Evolutionary conservation across 2,113 vertebrate genomes (phyloP).

Genomic region (Ameiurus melas): DNA sequence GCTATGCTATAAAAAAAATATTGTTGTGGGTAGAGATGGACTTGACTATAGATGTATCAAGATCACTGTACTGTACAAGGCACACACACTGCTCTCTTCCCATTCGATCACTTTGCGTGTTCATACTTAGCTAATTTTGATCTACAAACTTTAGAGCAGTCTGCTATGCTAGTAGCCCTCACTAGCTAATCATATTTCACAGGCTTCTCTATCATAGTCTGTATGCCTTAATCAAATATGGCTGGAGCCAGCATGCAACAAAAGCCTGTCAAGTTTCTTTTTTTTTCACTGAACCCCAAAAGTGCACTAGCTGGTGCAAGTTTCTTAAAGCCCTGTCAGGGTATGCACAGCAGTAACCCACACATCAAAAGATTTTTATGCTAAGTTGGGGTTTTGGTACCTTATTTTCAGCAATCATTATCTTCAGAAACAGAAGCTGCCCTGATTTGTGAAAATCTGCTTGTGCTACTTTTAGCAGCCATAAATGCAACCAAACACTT

Average conservation of each 20-base stretch:
- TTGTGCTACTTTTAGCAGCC: no score
- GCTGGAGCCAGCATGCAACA: conserved; percentile 49
- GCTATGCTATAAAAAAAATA: background rate
- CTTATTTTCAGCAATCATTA: background rate
- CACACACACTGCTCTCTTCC: conserved; percentile 31
- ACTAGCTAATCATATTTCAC: conserved; percentile 52
- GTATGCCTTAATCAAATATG: conserved; percentile 53
- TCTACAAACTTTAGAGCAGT: conserved; percentile 26
- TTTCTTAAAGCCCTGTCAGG: background rate
- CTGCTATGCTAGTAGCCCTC: conserved; percentile 34
- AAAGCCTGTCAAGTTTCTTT: conserved; percentile 37
- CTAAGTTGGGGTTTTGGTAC: background rate
- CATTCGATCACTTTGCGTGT: conserved; percentile 15
- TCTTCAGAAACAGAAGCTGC: background rate
- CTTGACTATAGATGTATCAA: background rate
- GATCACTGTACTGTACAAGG: background rate
- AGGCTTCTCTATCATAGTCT: conserved; percentile 47
- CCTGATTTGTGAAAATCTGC: background rate
- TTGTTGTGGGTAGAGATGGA: background rate
- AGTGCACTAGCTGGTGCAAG: background rate
- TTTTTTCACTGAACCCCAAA: conserved; percentile 20
- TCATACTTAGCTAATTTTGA: conserved; percentile 26
- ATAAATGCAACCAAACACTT: no score
- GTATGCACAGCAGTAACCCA: background rate
- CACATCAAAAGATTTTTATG: background rate